These are phyloP conservation scores for Narcine bancroftii DNA, from an alignment of 2,113 vertebrate genomes.

Conservation along the genomic window DNA sequence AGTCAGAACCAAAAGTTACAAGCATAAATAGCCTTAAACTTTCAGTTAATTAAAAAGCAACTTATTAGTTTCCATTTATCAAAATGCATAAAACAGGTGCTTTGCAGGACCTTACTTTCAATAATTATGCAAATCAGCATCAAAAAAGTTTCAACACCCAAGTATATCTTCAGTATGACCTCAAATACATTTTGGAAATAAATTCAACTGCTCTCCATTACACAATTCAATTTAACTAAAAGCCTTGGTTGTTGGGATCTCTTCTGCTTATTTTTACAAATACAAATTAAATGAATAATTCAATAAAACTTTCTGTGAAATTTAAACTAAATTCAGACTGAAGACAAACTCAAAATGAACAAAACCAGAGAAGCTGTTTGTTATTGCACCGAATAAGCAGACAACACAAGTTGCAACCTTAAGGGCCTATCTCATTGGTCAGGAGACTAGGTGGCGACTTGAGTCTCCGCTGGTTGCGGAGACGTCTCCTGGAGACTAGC, in stretches of 20 bases:
- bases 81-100: background rate
- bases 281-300: background rate
- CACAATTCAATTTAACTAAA: background rate
- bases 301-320: background rate
- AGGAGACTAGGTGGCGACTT: too few species aligned
- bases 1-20: background rate
- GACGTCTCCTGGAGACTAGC: too few species aligned
- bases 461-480: too few species aligned
- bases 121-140: background rate
- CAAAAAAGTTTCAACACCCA: background rate
- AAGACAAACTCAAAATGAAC: background rate
- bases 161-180: background rate
- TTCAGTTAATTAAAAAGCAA: background rate
- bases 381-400: too few species aligned
- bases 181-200: background rate
- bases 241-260: background rate
- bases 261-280: background rate
- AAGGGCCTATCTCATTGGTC: too few species aligned
- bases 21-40: background rate
- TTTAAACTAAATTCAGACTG: background rate
- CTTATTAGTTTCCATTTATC: conserved; percentile 17
- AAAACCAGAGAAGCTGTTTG: background rate
- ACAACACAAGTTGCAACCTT: too few species aligned
- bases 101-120: background rate
- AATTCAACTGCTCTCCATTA: background rate